Evolutionary conservation across 2,797 vertebrate species (phyloP).

Genomic region (Megaceryle alcyon): DNA sequence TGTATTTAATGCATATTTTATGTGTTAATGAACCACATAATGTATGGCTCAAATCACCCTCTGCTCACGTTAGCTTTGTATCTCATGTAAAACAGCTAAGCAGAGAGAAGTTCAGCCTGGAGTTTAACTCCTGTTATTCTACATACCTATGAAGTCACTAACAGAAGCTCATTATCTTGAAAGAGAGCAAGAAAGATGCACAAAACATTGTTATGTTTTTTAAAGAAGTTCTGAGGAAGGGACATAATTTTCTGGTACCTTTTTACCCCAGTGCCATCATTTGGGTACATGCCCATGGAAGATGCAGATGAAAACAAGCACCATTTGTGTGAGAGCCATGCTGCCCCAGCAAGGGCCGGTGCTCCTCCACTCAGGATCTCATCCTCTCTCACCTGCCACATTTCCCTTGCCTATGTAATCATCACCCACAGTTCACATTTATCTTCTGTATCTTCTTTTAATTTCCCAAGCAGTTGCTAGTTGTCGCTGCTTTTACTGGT

Average conservation of each 20-base stretch:
- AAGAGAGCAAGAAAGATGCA: not conserved
- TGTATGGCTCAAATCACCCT: conserved; percentile 1
- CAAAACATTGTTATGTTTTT: not conserved
- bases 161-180: not conserved
- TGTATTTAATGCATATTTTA: conserved; percentile 25
- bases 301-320: not conserved
- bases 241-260: fast-evolving
- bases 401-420: not conserved
- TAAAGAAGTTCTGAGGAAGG: not conserved
- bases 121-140: not conserved
- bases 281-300: not conserved
- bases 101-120: not conserved
- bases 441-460: not conserved
- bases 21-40: not conserved
- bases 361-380: not conserved
- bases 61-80: not conserved
- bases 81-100: not conserved
- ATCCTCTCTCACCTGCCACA: not conserved
- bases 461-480: not conserved
- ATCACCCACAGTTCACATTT: not conserved
- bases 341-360: not conserved
- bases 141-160: not conserved
- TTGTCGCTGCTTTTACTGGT: not conserved
- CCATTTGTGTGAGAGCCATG: not conserved
- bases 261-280: not conserved